Evolutionary conservation across 2,888 invertebrate species (phyloP).

Genomic region (Yponomeuta sedellus): DNA sequence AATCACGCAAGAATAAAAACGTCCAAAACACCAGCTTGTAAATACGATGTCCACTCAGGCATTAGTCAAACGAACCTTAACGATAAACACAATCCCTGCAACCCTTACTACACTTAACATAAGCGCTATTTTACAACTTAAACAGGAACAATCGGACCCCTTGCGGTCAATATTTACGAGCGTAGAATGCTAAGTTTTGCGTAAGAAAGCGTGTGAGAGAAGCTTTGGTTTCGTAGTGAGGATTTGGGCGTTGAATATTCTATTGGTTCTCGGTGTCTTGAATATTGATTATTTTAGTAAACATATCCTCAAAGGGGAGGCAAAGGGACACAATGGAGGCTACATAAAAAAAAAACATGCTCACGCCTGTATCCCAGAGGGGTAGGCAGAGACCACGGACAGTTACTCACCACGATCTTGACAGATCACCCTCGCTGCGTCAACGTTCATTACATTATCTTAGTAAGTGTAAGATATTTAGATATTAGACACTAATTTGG

Average conservation of each 20-base stretch:
- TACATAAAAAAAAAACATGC: too few species aligned
- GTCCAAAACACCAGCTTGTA: slow-evolving; percentile 22
- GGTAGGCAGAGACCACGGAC: too few species aligned
- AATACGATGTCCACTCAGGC: slow-evolving; percentile 32
- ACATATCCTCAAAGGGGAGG: too few species aligned
- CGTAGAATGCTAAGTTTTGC: slow-evolving; percentile 37
- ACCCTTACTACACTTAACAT: neutral
- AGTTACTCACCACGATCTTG: too few species aligned
- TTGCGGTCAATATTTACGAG: slow-evolving; percentile 56
- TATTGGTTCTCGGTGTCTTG: neutral
- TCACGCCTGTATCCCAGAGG: too few species aligned
- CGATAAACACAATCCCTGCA: neutral
- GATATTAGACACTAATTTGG: too few species aligned
- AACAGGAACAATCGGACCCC: slow-evolving; percentile 32
- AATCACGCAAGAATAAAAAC: slow-evolving; percentile 4
- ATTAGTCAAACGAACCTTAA: slow-evolving; percentile 49
- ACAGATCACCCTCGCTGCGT: too few species aligned
- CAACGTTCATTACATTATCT: too few species aligned
- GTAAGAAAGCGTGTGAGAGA: slow-evolving; percentile 20
- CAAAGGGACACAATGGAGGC: too few species aligned
- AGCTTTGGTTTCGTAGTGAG: neutral
- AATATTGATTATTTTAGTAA: too few species aligned
- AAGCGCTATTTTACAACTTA: neutral
- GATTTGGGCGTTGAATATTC: neutral
- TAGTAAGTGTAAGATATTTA: too few species aligned